Evolutionary conservation across 2,113 vertebrate species (phyloP).

Genomic region (Falcunculus frontatus): DNA sequence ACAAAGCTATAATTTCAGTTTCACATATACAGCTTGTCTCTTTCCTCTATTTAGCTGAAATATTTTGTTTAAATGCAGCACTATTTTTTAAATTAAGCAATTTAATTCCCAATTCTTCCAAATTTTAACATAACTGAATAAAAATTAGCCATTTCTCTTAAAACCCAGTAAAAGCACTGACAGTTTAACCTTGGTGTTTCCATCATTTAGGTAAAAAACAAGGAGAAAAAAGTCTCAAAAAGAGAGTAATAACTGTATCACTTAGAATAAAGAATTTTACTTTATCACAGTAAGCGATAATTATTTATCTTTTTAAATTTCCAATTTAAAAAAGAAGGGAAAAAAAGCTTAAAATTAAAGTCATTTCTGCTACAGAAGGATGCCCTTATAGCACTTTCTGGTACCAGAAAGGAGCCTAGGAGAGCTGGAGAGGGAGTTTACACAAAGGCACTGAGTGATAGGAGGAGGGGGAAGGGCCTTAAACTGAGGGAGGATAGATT

Average conservation of each 20-base stretch:
- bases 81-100: neutral
- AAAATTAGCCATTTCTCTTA: neutral
- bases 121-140: neutral
- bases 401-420: neutral
- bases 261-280: neutral
- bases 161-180: neutral
- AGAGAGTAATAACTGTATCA: neutral
- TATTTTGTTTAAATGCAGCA: neutral
- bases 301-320: neutral
- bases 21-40: neutral
- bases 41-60: neutral
- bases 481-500: neutral
- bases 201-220: neutral
- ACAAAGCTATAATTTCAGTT: neutral
- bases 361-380: neutral
- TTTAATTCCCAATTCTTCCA: neutral
- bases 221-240: neutral
- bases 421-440: neutral
- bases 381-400: neutral
- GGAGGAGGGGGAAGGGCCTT: too few relatives aligned
- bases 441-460: neutral
- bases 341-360: neutral
- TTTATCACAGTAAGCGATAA: neutral
- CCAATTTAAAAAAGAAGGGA: neutral
- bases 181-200: neutral